Percentiles rank a stretch among this genome's conserved stretches.
These are phyloP conservation scores for Parasteatoda tepidariorum DNA, from an alignment of 1,140 invertebrate genomes.

Conservation along the genomic window DNA sequence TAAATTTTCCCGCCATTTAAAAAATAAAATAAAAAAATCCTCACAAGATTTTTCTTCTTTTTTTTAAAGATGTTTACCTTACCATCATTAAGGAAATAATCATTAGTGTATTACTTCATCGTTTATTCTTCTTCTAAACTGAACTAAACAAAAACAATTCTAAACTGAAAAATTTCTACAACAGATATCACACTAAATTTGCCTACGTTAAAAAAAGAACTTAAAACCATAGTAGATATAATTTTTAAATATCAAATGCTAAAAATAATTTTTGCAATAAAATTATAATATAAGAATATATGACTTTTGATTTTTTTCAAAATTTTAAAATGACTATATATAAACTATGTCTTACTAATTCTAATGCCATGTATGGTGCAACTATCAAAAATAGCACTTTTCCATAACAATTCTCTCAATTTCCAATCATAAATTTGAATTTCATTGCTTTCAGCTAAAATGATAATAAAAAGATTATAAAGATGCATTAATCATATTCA, in stretches of 20 bases:
- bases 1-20: no score
- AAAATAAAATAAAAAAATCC: no score
- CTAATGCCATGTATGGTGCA: conserved; percentile 30
- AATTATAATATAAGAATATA: not conserved
- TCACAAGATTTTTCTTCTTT: no score
- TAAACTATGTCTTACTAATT: conserved; percentile 10
- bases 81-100: no score
- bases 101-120: no score
- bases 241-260: not conserved
- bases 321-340: not conserved
- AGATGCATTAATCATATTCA: not conserved
- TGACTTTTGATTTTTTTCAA: not conserved
- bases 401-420: not conserved
- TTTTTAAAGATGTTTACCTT: no score
- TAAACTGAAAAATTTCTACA: not conserved
- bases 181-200: not conserved
- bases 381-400: conserved; percentile 22
- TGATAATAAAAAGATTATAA: not conserved
- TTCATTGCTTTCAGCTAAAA: conserved; percentile 29
- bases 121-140: no score
- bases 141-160: no score
- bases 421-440: conserved; percentile 21
- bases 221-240: not conserved
- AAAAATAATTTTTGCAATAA: not conserved
- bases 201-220: not conserved